phyloP scores from a whole-genome alignment of 2,113 vertebrate species.

The Aegithalos caudatus region DNA sequence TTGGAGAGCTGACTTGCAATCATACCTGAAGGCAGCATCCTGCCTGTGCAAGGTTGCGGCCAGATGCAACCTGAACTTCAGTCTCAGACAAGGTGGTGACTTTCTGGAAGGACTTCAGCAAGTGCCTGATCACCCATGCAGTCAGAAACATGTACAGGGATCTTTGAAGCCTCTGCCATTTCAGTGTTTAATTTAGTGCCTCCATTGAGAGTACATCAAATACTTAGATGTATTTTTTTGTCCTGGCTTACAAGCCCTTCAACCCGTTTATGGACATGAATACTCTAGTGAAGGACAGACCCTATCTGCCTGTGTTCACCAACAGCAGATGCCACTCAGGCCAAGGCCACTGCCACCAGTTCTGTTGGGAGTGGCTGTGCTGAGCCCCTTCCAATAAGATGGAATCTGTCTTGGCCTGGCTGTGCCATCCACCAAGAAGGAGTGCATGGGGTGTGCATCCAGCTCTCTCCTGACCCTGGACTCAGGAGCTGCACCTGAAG shows the following conservation, averaged over 20 bases:
- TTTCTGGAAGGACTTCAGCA: background rate
- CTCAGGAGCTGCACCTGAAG: background rate
- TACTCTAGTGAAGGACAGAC: background rate
- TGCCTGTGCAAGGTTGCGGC: background rate
- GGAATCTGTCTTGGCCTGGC: background rate
- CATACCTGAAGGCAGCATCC: background rate
- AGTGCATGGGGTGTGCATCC: background rate
- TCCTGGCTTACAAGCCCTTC: background rate
- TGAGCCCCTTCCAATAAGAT: background rate
- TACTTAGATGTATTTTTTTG: background rate
- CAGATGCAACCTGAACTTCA: background rate
- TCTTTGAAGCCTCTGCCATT: background rate
- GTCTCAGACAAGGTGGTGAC: background rate
- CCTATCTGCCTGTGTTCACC: background rate
- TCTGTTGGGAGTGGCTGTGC: rapidly evolving
- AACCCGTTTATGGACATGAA: background rate
- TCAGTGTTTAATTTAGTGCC: background rate
- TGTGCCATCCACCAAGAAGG: background rate
- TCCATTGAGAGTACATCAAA: background rate
- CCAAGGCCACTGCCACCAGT: background rate
- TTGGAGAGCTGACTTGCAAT: background rate
- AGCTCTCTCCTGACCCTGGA: background rate
- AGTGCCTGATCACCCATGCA: background rate
- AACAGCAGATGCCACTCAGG: background rate
- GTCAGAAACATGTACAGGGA: rapidly evolving